A percentile compares a stretch with the other conserved stretches of the same genome.
These are phyloP conservation scores for Tridacna crocea DNA, from an alignment of 2,888 invertebrate genomes.

Conservation along the genomic window DNA sequence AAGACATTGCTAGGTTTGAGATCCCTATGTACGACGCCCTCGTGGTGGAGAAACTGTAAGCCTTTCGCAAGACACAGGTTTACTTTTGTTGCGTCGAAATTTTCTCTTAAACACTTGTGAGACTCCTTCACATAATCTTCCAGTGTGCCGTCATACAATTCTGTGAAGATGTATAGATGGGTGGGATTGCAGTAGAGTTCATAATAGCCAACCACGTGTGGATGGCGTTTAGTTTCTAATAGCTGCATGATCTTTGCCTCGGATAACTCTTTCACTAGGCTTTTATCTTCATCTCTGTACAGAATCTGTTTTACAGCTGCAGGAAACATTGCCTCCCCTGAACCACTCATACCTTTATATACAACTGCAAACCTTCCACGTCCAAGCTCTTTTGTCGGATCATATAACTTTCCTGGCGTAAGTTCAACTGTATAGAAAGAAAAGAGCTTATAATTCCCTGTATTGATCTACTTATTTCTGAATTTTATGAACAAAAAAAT, in stretches of 20 bases:
- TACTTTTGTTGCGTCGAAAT: not conserved
- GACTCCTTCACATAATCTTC: slow-evolving; percentile 14
- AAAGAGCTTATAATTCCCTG: too few species aligned
- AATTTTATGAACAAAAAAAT: not conserved
- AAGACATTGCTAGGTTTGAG: slow-evolving; percentile 17
- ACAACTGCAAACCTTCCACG: slow-evolving; percentile 20
- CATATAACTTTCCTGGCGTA: not conserved
- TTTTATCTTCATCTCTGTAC: not conserved
- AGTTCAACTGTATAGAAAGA: slow-evolving; percentile 2
- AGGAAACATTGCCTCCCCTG: not conserved
- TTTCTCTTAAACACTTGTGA: not conserved
- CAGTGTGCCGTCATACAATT: slow-evolving; percentile 15
- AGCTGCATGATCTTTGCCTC: slow-evolving; percentile 16
- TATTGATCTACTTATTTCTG: too few species aligned
- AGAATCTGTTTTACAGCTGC: slow-evolving; percentile 15
- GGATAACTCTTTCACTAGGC: slow-evolving; percentile 4
- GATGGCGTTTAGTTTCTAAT: slow-evolving; percentile 4
- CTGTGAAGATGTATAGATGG: slow-evolving; percentile 20
- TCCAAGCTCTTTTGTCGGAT: slow-evolving; percentile 21
- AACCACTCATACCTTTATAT: slow-evolving; percentile 7
- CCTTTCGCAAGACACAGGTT: slow-evolving; percentile 15
- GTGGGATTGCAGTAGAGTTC: not conserved
- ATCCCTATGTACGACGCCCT: slow-evolving; percentile 16
- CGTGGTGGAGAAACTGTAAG: not conserved
- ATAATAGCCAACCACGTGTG: slow-evolving; percentile 17